A percentile compares a stretch with the other conserved stretches of the same genome.
Evolutionary conservation across 2,113 vertebrate species (phyloP).

Genomic region (Hypanus sabinus): DNA sequence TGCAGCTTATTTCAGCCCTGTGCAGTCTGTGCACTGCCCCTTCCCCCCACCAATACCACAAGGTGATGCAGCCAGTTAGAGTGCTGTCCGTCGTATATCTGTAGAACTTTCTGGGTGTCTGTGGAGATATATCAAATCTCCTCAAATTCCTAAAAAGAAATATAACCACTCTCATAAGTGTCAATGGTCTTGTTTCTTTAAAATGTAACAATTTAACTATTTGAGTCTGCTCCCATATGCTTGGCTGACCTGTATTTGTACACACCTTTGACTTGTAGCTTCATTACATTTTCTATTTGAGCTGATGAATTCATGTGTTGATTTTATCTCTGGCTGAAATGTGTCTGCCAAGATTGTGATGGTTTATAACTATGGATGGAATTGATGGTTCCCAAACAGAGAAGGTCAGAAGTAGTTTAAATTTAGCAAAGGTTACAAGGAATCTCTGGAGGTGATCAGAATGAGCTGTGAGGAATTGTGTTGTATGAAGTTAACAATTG

Average conservation of each 20-base stretch:
- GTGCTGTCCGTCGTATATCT: no score
- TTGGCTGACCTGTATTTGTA: background rate
- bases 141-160: no score
- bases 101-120: no score
- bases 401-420: background rate
- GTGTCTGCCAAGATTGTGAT: background rate
- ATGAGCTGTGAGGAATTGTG: background rate
- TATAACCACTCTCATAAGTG: no score
- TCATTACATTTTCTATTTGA: background rate
- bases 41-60: no score
- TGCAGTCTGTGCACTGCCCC: no score
- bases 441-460: background rate
- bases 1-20: no score
- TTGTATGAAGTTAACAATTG: background rate
- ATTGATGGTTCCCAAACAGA: background rate
- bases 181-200: background rate
- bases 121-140: no score
- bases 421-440: background rate
- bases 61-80: no score
- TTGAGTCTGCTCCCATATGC: background rate
- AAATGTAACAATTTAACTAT: background rate
- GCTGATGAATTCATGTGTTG: background rate
- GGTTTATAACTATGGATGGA: background rate
- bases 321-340: background rate
- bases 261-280: background rate